Percentiles rank a stretch among this genome's conserved stretches.
Evolutionary conservation across 2,888 invertebrate genomes (phyloP).

Genomic region (Horisme vitalbata): DNA sequence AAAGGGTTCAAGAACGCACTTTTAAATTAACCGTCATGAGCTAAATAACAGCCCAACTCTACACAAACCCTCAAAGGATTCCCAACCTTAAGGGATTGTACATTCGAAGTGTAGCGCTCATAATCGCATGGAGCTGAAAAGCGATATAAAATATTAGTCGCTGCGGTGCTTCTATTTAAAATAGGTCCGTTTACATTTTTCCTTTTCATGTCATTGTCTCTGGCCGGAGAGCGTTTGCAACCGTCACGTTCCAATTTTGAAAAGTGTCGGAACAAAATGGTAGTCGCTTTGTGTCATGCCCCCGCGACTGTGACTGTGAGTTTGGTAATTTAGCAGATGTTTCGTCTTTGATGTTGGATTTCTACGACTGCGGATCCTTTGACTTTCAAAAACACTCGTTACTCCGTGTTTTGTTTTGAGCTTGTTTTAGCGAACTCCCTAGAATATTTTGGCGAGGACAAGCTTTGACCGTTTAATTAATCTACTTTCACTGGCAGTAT

Average conservation of each 20-base stretch:
- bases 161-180: constrained; percentile 73
- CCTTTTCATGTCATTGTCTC: constrained; percentile 83
- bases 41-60: constrained; percentile 55
- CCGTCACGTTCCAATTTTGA: constrained; percentile 83
- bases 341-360: constrained; percentile 65
- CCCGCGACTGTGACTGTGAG: constrained; percentile 59
- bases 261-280: constrained; percentile 83
- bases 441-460: background rate
- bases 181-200: constrained; percentile 82
- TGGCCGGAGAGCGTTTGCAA: constrained; percentile 79
- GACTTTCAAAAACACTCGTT: constrained; percentile 21
- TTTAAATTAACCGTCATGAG: constrained; percentile 76
- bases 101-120: constrained; percentile 29
- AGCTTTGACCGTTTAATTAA: too few species aligned
- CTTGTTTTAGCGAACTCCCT: background rate
- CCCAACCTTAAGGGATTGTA: constrained; percentile 40
- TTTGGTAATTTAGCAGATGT: constrained; percentile 79
- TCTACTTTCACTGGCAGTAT: too few species aligned
- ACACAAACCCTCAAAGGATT: constrained; percentile 44
- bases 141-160: constrained; percentile 68
- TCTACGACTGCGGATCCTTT: constrained; percentile 34
- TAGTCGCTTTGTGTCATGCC: constrained; percentile 73
- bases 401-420: constrained; percentile 9
- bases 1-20: constrained; percentile 84
- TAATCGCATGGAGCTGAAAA: constrained; percentile 46